Evolutionary conservation across 2,113 vertebrate genomes (phyloP).

Genomic region (Nerophis ophidion): DNA sequence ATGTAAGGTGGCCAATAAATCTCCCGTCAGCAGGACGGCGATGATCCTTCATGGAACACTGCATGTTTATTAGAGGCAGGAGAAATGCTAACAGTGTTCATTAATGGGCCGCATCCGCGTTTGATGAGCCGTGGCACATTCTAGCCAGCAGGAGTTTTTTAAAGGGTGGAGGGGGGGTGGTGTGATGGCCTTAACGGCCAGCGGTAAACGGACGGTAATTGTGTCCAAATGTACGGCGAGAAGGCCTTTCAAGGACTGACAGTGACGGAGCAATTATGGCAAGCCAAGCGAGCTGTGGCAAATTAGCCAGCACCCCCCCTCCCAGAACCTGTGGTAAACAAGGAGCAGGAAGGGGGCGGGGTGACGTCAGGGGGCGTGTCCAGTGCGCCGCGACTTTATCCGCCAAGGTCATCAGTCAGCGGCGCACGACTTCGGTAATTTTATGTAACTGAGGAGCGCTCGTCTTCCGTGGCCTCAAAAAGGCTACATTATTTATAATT

Average conservation of each 20-base stretch:
- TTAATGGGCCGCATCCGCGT: constrained; percentile 98
- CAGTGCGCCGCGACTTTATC: constrained; percentile 70
- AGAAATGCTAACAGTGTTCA: constrained; percentile 99
- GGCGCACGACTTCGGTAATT: constrained; percentile 96
- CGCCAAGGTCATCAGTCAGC: constrained; percentile 98
- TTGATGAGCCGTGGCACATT: constrained; percentile 96
- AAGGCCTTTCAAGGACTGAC: constrained; percentile 80
- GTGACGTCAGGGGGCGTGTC: constrained; percentile 14
- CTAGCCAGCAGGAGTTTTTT: constrained; percentile 40
- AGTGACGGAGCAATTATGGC: constrained; percentile 99
- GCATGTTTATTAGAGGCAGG: constrained; percentile 99
- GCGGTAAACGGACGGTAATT: constrained; percentile 99
- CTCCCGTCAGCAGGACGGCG: constrained; percentile 94
- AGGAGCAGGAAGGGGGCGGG: constrained; percentile 41
- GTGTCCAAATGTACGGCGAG: constrained; percentile 91
- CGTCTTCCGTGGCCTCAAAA: constrained; percentile 97
- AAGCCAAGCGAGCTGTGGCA: constrained; percentile 99
- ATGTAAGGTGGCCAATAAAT: constrained; percentile 90
- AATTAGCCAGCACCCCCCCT: constrained; percentile 82
- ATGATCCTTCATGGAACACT: constrained; percentile 99
- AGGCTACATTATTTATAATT: constrained; percentile 98
- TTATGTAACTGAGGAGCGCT: constrained; percentile 96
- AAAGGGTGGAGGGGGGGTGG: background rate
- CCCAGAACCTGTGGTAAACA: constrained; percentile 60
- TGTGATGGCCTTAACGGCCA: constrained; percentile 84